phyloP scores from a whole-genome alignment of 1,140 invertebrate genomes.

The Cherax quadricarinatus region DNA sequence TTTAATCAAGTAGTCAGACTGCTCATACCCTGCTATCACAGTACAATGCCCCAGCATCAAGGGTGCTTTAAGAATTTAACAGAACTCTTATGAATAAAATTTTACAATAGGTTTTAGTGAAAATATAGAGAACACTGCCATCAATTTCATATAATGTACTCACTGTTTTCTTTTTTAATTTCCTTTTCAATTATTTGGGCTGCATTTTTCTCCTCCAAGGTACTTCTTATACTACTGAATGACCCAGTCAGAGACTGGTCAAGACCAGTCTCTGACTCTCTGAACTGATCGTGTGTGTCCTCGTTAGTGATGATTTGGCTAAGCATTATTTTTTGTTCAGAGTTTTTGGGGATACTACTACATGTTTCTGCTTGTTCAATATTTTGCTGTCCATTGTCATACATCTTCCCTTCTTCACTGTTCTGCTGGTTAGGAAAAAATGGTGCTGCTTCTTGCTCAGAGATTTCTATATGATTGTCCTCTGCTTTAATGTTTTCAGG shows the following conservation, averaged over 20 bases:
- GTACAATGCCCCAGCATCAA: background rate
- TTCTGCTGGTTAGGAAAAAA: background rate
- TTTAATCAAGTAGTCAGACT: background rate
- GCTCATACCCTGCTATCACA: too few species aligned
- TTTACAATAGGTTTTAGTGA: background rate
- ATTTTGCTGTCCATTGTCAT: background rate
- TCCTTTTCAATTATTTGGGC: background rate
- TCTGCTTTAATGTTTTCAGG: background rate
- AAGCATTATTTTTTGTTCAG: background rate
- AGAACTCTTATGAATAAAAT: background rate
- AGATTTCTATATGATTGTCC: background rate
- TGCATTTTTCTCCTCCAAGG: background rate
- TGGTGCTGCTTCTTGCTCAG: background rate
- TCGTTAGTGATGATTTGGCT: background rate
- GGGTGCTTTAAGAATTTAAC: background rate
- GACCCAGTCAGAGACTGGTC: background rate
- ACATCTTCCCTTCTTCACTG: background rate
- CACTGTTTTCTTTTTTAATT: background rate
- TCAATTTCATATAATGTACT: background rate
- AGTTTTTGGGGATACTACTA: background rate
- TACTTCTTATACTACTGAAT: background rate
- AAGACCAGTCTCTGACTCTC: background rate
- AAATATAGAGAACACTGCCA: background rate
- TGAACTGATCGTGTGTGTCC: background rate
- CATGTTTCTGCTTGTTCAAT: background rate